Base-by-base conservation (phyloP, 92 coral and sea anemone genomes). In the Parazoanthus atlanticus region DNA sequence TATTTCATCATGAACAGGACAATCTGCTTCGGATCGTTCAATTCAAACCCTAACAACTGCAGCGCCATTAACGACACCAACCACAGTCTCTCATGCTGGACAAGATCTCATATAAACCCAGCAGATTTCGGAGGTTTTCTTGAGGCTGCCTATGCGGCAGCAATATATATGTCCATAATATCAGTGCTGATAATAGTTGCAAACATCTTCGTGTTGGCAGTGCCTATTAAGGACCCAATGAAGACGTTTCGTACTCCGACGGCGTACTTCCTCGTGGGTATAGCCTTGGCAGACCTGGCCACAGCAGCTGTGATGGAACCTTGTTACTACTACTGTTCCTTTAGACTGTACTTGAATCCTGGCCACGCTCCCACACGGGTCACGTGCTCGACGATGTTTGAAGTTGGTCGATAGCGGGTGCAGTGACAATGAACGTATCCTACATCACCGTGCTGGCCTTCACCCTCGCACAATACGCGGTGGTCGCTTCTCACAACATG, bases 191-290 rank as follows among this genome's bases (percentile, higher is more conserved):
- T 66, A 15, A 1, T 46, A 43, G 23, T 17, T 38, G 64, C 64
- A 46, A 78, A 47, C 56, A 21, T 78, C 25, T 56, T 30, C 9
- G 58, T 78, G 34, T 9, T 78, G 21, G 66, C 40, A 0, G 81
- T 78, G 34, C 17, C 56, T 25, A 61, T 81, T 12, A 61, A 33
- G 31, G 66, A 81, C 29, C 85, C 74, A 6, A 29, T 8, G 74
- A 81, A 81, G 38, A 34, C 46, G 17, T 81, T 81, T 21, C 85
- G 85, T 65, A 58, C 85, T 16, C 47, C 85, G 1, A 81, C 85
- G 8, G 74, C 73, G 5, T 81, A 81, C 73, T 61, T 81, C 29
- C 85, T 81, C 16, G 29, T 33, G 6, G 74, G 74, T 7, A 32
- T 81, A 28, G 52, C 85, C 66, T 26, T 61, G 29, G 71, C 85